Base-by-base conservation (phyloP, 2,113 vertebrate species). In the Athene noctua region DNA sequence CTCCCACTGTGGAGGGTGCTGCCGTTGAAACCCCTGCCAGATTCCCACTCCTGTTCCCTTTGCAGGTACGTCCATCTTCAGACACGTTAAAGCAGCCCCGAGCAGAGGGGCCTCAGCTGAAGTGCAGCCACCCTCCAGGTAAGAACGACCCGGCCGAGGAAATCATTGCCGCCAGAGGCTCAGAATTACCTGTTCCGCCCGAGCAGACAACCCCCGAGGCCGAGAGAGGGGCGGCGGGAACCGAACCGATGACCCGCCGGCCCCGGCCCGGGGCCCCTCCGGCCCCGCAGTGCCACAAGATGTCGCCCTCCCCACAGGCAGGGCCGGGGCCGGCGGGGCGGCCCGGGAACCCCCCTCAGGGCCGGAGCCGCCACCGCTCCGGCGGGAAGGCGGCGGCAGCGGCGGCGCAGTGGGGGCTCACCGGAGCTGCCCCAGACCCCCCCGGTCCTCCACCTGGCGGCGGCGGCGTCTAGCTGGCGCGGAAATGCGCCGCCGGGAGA, bases 251-350 rank as follows among this genome's bases (percentile, higher is more conserved):
- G 44, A 15, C 16, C 44, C 16, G 6, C 16, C 61, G 2, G 13
- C 30, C 0, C 22, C 5, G 0, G 32, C 54, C 61, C 2, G 4
- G n/a, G 3, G 21, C 46, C 66, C 27, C 78, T 26, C 25, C 29
- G 58, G 85, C 62, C 59, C 46, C 71, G 36, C 47, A 51, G 38
- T 5, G 65, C 97, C 98, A 96, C 98, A 86, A 96, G 98, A 57
- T 98, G 98, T 63, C 98, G 58, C 95, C 91, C 27, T 96, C 59
- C 36, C 58, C 97, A 94, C 97, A 98, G 91, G n/a, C 92, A 97
- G 97, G 62, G 82, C 44, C 21, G 32, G 32, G 30, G 47, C 49
- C 8, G 75, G 58, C 16, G 15, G 46, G 11, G 49, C 27, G 44
- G 32, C 30, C 25, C 17, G 17, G 34, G 54, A 23, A 47, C 46